These are phyloP conservation scores for Pantherophis alleghaniensis DNA, from an alignment of 2,797 vertebrate genomes.

Conservation along the genomic window DNA sequence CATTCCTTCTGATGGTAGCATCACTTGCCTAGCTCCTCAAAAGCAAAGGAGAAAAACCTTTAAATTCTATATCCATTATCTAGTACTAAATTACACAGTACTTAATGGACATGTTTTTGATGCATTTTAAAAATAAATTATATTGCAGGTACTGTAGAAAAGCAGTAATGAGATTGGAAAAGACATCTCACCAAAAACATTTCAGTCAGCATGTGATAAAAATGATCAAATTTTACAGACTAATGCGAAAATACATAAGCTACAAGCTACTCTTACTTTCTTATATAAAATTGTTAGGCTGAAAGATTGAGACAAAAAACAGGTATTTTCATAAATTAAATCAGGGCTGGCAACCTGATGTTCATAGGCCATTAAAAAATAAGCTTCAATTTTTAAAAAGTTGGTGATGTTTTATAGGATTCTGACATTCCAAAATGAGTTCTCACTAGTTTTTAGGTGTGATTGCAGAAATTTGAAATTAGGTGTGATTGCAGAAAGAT, in stretches of 20 bases:
- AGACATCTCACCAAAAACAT: not conserved
- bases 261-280: not conserved
- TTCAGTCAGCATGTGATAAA: not conserved
- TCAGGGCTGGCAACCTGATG: not conserved
- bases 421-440: not conserved
- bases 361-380: not conserved
- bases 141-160: not conserved
- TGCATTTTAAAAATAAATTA: not conserved
- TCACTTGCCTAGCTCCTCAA: slow-evolving; percentile 20
- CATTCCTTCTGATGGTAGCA: slow-evolving; percentile 34
- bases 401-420: not conserved
- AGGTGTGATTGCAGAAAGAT: not conserved
- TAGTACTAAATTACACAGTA: not conserved
- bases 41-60: slow-evolving; percentile 17
- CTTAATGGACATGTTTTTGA: not conserved
- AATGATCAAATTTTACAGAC: not conserved
- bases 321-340: not conserved
- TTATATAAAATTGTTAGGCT: not conserved
- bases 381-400: not conserved
- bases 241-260: not conserved
- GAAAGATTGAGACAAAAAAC: not conserved
- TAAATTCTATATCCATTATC: not conserved
- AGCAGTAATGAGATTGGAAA: not conserved
- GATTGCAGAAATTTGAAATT: not conserved
- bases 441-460: not conserved